Percentiles rank a stretch among this genome's conserved stretches.
phyloP scores from a whole-genome alignment of 2,888 invertebrate species.

The Melangyna quadrimaculata region DNA sequence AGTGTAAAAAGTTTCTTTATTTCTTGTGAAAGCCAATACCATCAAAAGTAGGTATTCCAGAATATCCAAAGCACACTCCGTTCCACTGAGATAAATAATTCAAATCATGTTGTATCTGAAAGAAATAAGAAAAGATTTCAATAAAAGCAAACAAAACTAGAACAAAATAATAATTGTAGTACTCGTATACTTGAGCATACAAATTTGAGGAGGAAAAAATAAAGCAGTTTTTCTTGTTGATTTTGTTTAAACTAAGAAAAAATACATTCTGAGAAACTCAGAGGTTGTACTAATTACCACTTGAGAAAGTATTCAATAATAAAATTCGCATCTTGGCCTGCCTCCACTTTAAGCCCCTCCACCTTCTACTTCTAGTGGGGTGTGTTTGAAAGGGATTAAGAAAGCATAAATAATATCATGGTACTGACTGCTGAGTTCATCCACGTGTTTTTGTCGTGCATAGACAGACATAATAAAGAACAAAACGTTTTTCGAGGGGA shows the following conservation, averaged over 20 bases:
- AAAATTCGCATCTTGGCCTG: slow-evolving; percentile 52
- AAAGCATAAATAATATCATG: slow-evolving; percentile 22
- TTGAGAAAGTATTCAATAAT: slow-evolving; percentile 58
- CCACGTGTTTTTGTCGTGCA: slow-evolving; percentile 33
- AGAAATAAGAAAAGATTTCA: slow-evolving; percentile 26
- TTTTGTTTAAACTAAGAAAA: background rate
- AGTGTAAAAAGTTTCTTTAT: slow-evolving; percentile 18
- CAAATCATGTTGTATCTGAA: slow-evolving; percentile 64
- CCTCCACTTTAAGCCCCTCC: slow-evolving; percentile 27
- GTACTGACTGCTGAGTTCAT: slow-evolving; percentile 22
- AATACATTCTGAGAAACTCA: slow-evolving; percentile 3
- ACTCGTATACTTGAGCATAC: slow-evolving; percentile 1
- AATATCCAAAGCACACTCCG: slow-evolving; percentile 33
- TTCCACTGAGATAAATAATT: slow-evolving; percentile 44
- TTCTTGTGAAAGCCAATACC: slow-evolving; percentile 23
- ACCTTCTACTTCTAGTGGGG: background rate
- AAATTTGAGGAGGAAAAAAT: slow-evolving; percentile 15
- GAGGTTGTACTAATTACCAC: slow-evolving; percentile 56
- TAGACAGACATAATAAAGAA: slow-evolving; percentile 45
- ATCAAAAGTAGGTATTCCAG: slow-evolving; percentile 3
- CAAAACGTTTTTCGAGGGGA: slow-evolving; percentile 56
- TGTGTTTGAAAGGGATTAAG: slow-evolving; percentile 5
- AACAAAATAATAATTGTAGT: slow-evolving; percentile 30
- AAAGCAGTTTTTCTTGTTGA: background rate
- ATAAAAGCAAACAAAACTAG: slow-evolving; percentile 26